A percentile compares a stretch with the other conserved stretches of the same genome.
These are phyloP conservation scores for Endomychus coccineus DNA, from an alignment of 2,888 invertebrate genomes.

Conservation along the genomic window DNA sequence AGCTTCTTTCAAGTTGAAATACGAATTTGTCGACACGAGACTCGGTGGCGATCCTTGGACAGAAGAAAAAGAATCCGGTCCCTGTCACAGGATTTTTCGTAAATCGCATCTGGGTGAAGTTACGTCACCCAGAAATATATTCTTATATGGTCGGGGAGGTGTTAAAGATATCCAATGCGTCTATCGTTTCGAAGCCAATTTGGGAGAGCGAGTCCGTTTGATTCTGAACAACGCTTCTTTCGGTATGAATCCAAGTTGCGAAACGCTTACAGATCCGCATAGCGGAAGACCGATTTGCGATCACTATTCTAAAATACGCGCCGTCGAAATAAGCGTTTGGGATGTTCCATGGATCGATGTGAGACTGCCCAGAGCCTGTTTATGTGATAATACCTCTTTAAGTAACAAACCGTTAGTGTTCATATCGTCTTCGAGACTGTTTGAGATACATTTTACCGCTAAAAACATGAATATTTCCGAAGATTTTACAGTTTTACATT, in stretches of 20 bases:
- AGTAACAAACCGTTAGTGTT: slow-evolving; percentile 56
- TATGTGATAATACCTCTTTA: slow-evolving; percentile 66
- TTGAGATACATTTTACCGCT: slow-evolving; percentile 72
- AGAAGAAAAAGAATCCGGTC: slow-evolving; percentile 30
- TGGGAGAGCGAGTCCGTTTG: slow-evolving; percentile 57
- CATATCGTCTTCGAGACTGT: slow-evolving; percentile 57
- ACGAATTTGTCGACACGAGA: slow-evolving; percentile 77
- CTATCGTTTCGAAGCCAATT: slow-evolving; percentile 64
- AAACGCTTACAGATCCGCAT: slow-evolving; percentile 63
- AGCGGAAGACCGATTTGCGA: slow-evolving; percentile 60
- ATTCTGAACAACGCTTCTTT: slow-evolving; percentile 66
- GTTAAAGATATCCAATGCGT: slow-evolving; percentile 67
- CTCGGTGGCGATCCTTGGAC: slow-evolving; percentile 63
- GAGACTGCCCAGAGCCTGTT: slow-evolving; percentile 64
- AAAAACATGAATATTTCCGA: slow-evolving; percentile 67
- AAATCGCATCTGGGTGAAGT: slow-evolving; percentile 57
- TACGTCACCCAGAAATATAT: slow-evolving; percentile 63
- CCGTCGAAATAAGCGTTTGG: slow-evolving; percentile 53
- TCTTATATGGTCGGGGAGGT: slow-evolving; percentile 79
- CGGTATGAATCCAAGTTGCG: slow-evolving; percentile 58
- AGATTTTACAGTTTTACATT: slow-evolving; percentile 74
- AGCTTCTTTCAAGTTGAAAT: slow-evolving; percentile 62
- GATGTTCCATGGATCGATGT: slow-evolving; percentile 68
- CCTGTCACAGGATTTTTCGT: slow-evolving; percentile 57
- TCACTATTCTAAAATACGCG: slow-evolving; percentile 37